Conservation (phyloP, 2,797 vertebrate species). For the Simalia tracyae region DNA sequence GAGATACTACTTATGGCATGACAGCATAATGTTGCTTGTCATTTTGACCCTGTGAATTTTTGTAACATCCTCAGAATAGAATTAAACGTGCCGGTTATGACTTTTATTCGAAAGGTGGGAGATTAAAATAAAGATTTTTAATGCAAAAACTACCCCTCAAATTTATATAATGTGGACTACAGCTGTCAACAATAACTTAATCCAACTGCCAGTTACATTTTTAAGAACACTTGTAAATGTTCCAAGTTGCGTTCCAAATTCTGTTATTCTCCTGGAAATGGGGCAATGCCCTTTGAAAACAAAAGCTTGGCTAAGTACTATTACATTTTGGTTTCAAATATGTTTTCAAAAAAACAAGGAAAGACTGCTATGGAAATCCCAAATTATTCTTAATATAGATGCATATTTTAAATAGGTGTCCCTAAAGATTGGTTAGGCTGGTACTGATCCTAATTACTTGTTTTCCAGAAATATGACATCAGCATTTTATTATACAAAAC, state of each 20-base stretch:
- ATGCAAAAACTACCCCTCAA: background rate
- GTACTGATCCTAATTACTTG: background rate
- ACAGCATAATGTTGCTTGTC: background rate
- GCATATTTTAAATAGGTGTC: background rate
- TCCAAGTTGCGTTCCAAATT: background rate
- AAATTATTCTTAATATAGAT: background rate
- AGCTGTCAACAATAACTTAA: background rate
- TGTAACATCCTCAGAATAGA: background rate
- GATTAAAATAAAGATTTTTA: background rate
- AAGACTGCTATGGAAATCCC: background rate
- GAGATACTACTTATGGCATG: background rate
- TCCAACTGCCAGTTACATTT: background rate
- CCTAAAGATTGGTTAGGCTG: background rate
- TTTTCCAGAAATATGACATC: background rate
- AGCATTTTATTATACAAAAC: background rate
- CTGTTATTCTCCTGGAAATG: background rate
- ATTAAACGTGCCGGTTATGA: background rate
- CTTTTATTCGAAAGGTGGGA: background rate
- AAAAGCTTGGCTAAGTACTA: background rate
- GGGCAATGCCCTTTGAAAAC: background rate
- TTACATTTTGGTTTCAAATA: background rate
- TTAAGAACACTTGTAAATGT: background rate
- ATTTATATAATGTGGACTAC: background rate
- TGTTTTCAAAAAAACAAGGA: background rate
- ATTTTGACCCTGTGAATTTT: background rate